Evolutionary conservation across 2,797 vertebrate genomes (phyloP).

Genomic region (Danio aesculapii): DNA sequence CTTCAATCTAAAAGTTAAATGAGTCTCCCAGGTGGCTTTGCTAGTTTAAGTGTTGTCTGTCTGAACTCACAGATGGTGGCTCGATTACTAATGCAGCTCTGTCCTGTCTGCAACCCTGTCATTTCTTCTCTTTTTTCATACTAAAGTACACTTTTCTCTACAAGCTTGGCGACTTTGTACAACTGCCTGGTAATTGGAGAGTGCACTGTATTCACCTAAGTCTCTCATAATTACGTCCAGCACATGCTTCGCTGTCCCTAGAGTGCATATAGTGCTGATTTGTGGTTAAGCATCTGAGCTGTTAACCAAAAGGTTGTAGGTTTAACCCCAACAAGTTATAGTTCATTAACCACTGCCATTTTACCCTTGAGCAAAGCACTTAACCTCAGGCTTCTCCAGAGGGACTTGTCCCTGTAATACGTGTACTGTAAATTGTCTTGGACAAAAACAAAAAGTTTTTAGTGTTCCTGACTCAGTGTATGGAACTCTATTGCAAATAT

Average conservation of each 20-base stretch:
- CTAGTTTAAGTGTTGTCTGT: slow-evolving; percentile 51
- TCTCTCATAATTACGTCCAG: slow-evolving; percentile 1
- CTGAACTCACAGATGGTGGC: slow-evolving; percentile 76
- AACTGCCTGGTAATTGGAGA: slow-evolving; percentile 32
- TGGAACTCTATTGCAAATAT: background rate
- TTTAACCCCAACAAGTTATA: slow-evolving; percentile 12
- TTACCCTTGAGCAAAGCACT: slow-evolving; percentile 27
- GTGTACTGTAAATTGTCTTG: slow-evolving; percentile 3
- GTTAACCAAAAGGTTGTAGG: slow-evolving; percentile 12
- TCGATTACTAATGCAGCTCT: slow-evolving; percentile 68
- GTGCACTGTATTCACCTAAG: background rate
- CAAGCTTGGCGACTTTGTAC: slow-evolving; percentile 25
- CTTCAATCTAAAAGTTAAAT: slow-evolving; percentile 79
- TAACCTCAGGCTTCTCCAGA: slow-evolving; percentile 20
- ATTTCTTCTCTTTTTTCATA: slow-evolving; percentile 2
- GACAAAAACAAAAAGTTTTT: background rate
- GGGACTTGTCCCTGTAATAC: slow-evolving; percentile 7
- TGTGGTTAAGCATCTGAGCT: slow-evolving; percentile 23
- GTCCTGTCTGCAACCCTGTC: slow-evolving; percentile 32
- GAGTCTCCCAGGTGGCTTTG: slow-evolving; percentile 74
- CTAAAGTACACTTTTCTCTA: slow-evolving; percentile 55
- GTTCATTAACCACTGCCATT: slow-evolving; percentile 6
- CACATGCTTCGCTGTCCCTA: background rate
- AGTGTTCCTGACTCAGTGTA: background rate
- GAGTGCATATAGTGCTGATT: background rate